Evolutionary conservation across 2,113 vertebrate genomes (phyloP).

Genomic region (Platysternon megacephalum): DNA sequence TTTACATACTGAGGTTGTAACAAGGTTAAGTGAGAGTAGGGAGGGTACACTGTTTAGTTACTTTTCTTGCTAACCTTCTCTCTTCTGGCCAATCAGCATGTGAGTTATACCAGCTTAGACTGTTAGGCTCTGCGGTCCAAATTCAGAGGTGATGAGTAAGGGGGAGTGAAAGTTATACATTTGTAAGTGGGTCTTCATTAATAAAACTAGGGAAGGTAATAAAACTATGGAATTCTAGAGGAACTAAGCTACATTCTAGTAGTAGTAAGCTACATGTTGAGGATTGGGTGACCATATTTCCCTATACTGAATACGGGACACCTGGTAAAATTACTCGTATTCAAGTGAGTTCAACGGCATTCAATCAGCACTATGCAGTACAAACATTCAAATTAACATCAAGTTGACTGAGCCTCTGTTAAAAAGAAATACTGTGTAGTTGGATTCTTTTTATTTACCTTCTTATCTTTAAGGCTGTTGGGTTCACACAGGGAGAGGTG

Average conservation of each 20-base stretch:
- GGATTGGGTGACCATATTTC: too few species aligned
- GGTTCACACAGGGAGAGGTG: too few species aligned
- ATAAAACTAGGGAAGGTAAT: not conserved
- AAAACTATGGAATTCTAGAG: not conserved
- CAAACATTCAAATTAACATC: too few species aligned
- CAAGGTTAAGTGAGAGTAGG: slow-evolving; percentile 23
- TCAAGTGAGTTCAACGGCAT: too few species aligned
- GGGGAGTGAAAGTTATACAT: not conserved
- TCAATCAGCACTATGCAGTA: too few species aligned
- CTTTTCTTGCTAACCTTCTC: not conserved
- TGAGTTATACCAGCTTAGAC: not conserved
- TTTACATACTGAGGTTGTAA: not conserved
- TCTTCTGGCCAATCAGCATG: not conserved
- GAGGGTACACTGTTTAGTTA: slow-evolving; percentile 14
- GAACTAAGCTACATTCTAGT: not conserved
- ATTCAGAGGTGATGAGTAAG: not conserved
- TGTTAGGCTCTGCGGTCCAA: not conserved
- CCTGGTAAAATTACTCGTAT: too few species aligned
- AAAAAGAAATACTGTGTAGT: too few species aligned
- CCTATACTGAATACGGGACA: too few species aligned
- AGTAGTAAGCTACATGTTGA: not conserved
- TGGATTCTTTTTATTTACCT: too few species aligned
- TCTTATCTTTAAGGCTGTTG: too few species aligned
- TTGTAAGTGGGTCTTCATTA: not conserved
- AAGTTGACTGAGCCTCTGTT: too few species aligned